Base-by-base conservation (phyloP, 1,140 invertebrate genomes). In the Spodoptera frugiperda region DNA sequence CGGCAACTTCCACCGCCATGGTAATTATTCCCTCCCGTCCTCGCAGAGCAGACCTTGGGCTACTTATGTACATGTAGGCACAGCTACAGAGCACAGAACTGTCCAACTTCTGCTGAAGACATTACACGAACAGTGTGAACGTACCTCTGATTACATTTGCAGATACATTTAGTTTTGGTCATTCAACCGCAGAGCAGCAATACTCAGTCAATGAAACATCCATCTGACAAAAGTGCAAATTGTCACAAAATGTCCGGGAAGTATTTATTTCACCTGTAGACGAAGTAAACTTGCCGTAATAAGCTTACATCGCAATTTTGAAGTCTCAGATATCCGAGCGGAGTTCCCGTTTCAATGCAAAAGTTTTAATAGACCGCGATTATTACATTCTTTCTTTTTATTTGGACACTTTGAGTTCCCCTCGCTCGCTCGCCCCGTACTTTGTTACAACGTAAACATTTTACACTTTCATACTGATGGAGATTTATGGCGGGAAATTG, bases 291-390 rank as follows among this genome's bases (percentile, higher is more conserved):
- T 49, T 39, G 6, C 25, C 49, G 9, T 67, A 67, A 65, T 65
- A 65, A 48, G 63, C 63, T 67, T 49, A 67, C 44, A 67, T 21
- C 12, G 39, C 44, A 67, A 67, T 49, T 25, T 67, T 21, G n/a
- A 49, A 48, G 44, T 17, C 39, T 48, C 14, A 61, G 17, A 67
- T 48, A 10, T 49, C 6, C 39, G 63, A 12, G 63, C 39, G 17
- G n/a, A 67, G 44, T 67, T 10, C 15, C 2, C 63, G 63, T 48
- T 39, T 21, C 44, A 9, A 25, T 25, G 63, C 9, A 49, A 48
- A 75, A 78, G 51, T 78, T 74, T 72, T 78, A 78, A 78, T 74
- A 78, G 68, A 63, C 51, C 25, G 63, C 71, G 67, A 78, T 78
- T 61, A 77, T 70, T 57, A 61, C 33, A 39, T 59, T 46, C 39